Base-by-base conservation (phyloP, 1,140 invertebrate genomes). In the Drosophila tropicalis region DNA sequence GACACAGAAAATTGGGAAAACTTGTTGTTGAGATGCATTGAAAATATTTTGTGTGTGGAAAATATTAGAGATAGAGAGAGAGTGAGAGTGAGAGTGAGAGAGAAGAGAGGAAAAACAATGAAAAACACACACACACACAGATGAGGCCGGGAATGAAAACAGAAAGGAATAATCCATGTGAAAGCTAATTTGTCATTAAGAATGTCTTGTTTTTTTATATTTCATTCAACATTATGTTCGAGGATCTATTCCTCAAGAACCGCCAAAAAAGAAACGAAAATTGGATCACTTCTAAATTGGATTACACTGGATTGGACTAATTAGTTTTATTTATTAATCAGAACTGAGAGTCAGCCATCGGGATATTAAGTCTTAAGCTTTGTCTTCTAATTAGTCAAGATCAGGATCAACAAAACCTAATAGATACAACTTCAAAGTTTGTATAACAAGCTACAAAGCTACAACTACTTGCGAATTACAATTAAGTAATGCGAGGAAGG, bases 141-240 rank as follows among this genome's bases (percentile, higher is more conserved):
- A 44, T 4, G 19, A 5, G 15, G 7, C 15, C 7, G 44, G 19
- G 19, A 51, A 51, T 51, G 17, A 51, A 51, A 51, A 51, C 44
- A 51, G 44, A 51, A 51, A 51, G 17, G 17, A 10, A 19, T 22
- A 51, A 51, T 22, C 44, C 19, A 10, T 51, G 44, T 51, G 44
- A 51, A 51, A 51, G 44, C 44, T 22, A 51, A 51, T 51, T 51
- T 51, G 44, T 51, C 44, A 51, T 51, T 51, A 51, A 51, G 5
- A 12, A 12, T 10, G 5, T 51, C 10, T 12, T n/a, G 13, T 9
- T 1, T 47, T 5, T 47, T 51, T 10, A 10, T 51, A 10, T 51
- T 22, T 22, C 4, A 12, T 19, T 51, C 9, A 51, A 19, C 9
- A 51, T 22, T 51, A 39, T 12, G 4, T 39, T 39, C 22, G 22